These are phyloP conservation scores for Drosophila pseudotalamancana DNA, from an alignment of 2,888 invertebrate genomes.

Conservation along the genomic window DNA sequence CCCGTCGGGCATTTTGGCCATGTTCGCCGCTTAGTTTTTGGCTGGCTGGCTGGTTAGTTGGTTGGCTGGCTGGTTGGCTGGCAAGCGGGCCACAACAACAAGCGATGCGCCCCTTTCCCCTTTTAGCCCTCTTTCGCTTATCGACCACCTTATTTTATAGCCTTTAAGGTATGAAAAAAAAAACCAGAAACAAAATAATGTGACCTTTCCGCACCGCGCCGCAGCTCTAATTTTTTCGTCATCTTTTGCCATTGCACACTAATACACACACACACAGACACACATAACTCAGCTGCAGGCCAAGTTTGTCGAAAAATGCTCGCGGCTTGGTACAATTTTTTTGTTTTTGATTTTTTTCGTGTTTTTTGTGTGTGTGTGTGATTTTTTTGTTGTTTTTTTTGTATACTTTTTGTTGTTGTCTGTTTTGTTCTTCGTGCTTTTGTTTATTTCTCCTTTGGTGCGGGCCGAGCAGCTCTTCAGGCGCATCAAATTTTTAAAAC, in stretches of 20 bases:
- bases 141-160: conserved; percentile 65
- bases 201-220: conserved; percentile 39
- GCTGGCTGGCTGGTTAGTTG: too few species aligned
- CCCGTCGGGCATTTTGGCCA: conserved; percentile 66
- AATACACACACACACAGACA: conserved; percentile 20
- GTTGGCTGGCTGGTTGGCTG: conserved; percentile 36
- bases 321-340: conserved; percentile 55
- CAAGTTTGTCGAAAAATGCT: conserved; percentile 76
- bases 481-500: conserved; percentile 78
- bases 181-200: conserved; percentile 67
- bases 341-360: conserved; percentile 49
- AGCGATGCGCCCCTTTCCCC: conserved; percentile 46
- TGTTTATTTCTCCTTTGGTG: conserved; percentile 77
- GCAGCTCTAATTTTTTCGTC: conserved; percentile 12
- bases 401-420: conserved; percentile 20
- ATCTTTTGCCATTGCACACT: conserved; percentile 33
- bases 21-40: conserved; percentile 54
- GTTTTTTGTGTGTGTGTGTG: conserved; percentile 30
- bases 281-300: conserved; percentile 74
- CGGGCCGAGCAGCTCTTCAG: conserved; percentile 65
- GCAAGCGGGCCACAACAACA: conserved; percentile 39
- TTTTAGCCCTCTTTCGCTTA: conserved; percentile 3
- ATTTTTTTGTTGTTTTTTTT: conserved; percentile 54
- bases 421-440: conserved; percentile 70
- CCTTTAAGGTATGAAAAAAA: conserved; percentile 60